Base-by-base conservation (phyloP, 2,888 invertebrate species). In the Tubulanus polymorphus region DNA sequence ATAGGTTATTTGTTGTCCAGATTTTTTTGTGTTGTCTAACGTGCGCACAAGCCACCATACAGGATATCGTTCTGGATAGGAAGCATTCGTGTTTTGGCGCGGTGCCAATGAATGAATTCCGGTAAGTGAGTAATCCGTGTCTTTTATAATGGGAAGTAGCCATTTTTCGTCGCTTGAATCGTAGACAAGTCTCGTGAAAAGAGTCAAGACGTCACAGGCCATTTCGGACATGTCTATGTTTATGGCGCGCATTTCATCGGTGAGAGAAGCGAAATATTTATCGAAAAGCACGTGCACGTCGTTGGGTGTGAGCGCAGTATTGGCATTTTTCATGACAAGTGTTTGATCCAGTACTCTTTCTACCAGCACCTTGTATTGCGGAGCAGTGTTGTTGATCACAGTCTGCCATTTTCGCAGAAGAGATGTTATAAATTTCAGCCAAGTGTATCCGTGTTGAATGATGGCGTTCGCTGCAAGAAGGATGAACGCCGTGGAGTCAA, bases 131-230 rank as follows among this genome's bases (percentile, higher is more conserved):
- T 41, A 41, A 41, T 41, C 41, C 5, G 5, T 41, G 41, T 41
- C 41, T 15, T 41, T 41, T 15, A 41, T 15, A 15, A 41, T 41
- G 41, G 41, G 41, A 5, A 41, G 6, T 41, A 41, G 15, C 41
- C 41, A 41, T 15, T 41, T 41, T 41, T 41, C 41, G 15, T 41
- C 41, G 41, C 41, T 41, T 5, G 41, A 41, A 41, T 41, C 41
- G 41, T 41, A 41, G 15, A 41, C 41, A 41, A 41, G 41, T 41
- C 41, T 5, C 3, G 41, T 41, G 41, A 5, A 41, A 5, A 41
- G 41, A 15, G 41, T 41, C 41, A 41, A 8, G 6, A 41, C 15
- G 41, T 41, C 41, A 15, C 41, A 41, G 15, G 41, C 41, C 6
- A 41, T 5, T 41, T 41, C 41, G 3, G 41, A 41, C 15, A 41